These are phyloP conservation scores for Microtus montanus DNA, from an alignment of 2,113 vertebrate species.

Conservation along the genomic window DNA sequence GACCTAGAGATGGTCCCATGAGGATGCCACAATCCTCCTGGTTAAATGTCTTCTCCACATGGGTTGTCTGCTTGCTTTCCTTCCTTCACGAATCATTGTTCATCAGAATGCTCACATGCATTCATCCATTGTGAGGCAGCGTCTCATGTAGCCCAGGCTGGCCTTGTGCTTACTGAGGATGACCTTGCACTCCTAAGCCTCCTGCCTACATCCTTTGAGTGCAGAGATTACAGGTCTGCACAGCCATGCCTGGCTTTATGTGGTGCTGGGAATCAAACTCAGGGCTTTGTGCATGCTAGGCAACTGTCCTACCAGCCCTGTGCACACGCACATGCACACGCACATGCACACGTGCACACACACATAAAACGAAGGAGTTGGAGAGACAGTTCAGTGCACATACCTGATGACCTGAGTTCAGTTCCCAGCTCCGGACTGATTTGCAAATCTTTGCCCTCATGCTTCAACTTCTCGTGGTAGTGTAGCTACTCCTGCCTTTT, in stretches of 20 bases:
- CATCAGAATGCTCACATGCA: neutral
- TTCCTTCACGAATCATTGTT: neutral
- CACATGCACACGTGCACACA: neutral
- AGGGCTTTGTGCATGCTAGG: neutral
- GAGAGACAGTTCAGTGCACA: neutral
- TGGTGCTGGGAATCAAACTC: neutral
- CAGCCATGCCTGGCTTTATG: neutral
- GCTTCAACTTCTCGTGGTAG: neutral
- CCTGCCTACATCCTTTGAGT: neutral
- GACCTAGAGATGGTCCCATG: accelerated
- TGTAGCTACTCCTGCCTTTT: too few relatives aligned
- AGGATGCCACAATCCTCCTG: accelerated
- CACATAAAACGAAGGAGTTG: neutral
- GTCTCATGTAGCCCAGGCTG: neutral
- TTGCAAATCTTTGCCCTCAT: neutral
- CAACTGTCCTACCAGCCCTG: neutral
- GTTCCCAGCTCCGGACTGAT: neutral
- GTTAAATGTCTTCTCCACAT: neutral
- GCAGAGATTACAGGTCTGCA: neutral
- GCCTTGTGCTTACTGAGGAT: neutral
- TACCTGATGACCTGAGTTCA: neutral
- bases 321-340: neutral
- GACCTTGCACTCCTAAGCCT: neutral
- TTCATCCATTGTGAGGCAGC: neutral
- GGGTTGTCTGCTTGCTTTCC: neutral